phyloP scores from a whole-genome alignment of 1,140 invertebrate genomes.

The Linepithema humile region DNA sequence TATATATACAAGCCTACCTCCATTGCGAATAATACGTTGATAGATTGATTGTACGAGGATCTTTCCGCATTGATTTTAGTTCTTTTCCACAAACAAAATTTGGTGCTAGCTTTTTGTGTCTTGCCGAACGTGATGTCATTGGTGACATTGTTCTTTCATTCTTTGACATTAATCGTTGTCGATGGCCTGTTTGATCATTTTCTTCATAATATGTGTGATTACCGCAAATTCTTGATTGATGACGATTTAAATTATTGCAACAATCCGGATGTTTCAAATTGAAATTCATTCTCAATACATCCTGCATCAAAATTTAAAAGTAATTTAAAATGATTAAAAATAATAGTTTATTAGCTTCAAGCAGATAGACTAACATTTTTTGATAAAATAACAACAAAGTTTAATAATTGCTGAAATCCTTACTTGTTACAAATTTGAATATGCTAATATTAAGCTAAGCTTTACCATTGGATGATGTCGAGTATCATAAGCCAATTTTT shows the following conservation, averaged over 20 bases:
- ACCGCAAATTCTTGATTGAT: not conserved
- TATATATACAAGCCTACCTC: constrained; percentile 20
- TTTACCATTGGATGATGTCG: constrained; percentile 79
- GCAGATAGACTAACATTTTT: not conserved
- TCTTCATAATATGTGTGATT: not conserved
- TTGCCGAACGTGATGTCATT: not conserved
- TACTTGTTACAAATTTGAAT: no score
- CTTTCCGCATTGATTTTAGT: not conserved
- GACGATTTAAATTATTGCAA: constrained; percentile 26
- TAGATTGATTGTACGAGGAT: not conserved
- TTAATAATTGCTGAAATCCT: not conserved
- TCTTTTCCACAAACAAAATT: not conserved
- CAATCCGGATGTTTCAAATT: not conserved
- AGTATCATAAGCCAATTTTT: constrained; percentile 80
- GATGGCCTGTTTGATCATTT: not conserved
- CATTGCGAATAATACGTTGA: not conserved
- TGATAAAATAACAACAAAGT: not conserved
- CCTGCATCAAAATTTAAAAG: constrained; percentile 36
- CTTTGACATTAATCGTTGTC: not conserved
- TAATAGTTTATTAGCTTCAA: not conserved
- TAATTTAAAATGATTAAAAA: not conserved
- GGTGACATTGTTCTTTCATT: not conserved
- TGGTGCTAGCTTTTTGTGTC: constrained; percentile 17
- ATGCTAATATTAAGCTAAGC: not conserved
- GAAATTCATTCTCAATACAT: constrained; percentile 41